Percentiles rank a stretch among this genome's conserved stretches.
phyloP scores from a whole-genome alignment of 1,140 invertebrate genomes.

The Brachionus koreanus region DNA sequence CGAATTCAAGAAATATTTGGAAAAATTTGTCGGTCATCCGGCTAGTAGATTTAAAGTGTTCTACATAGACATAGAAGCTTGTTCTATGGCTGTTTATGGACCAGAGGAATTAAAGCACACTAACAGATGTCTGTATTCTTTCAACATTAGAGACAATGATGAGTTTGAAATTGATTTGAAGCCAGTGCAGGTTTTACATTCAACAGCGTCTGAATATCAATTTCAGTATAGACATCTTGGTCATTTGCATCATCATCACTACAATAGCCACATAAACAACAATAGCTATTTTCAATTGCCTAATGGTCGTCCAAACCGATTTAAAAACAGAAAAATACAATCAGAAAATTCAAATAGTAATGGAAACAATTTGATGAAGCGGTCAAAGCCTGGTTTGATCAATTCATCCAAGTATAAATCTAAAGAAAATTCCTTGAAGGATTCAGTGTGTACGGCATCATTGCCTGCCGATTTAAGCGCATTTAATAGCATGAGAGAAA shows the following conservation, averaged over 20 bases:
- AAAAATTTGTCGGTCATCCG: slow-evolving; percentile 72
- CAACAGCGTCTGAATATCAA: slow-evolving; percentile 8
- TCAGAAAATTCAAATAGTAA: background rate
- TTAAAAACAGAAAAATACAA: background rate
- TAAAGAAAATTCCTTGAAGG: background rate
- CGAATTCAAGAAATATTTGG: slow-evolving; percentile 59
- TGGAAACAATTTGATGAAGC: background rate
- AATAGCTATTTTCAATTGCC: slow-evolving; percentile 38
- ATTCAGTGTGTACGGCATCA: background rate
- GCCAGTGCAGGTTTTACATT: background rate
- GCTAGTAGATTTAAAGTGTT: slow-evolving; percentile 73
- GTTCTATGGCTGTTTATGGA: slow-evolving; percentile 60
- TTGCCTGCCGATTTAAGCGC: slow-evolving; percentile 7
- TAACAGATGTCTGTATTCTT: slow-evolving; percentile 77
- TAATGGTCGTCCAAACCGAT: background rate
- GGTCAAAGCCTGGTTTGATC: background rate
- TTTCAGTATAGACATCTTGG: slow-evolving; percentile 9
- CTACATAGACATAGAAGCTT: slow-evolving; percentile 73
- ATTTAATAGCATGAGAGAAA: background rate
- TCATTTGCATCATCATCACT: slow-evolving; percentile 43
- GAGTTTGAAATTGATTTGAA: slow-evolving; percentile 76
- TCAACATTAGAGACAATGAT: slow-evolving; percentile 81
- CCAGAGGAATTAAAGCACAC: slow-evolving; percentile 82
- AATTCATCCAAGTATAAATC: background rate
- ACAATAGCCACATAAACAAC: slow-evolving; percentile 32